Base-by-base conservation (phyloP, 2,797 vertebrate genomes). In the Parotocinclus haroldoi region DNA sequence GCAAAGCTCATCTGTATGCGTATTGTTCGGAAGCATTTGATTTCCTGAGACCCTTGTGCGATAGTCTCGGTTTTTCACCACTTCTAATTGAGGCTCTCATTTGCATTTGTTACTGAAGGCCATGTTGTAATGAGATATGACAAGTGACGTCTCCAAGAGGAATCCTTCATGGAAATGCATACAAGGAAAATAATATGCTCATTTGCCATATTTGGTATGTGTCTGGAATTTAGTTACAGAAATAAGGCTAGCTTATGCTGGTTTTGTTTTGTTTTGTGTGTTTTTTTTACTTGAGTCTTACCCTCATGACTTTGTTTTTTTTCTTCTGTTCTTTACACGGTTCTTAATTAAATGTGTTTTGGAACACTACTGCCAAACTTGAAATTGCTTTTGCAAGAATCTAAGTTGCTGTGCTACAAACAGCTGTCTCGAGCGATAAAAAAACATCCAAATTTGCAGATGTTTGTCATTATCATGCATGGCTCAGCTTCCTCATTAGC, bases 1-100 rank as follows among this genome's bases (percentile, higher is more conserved):
- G 18, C 42, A 18, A 27, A 51, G 42, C 69, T 71, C 70, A 73
- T 79, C 71, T 76, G 70, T 74, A 76, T 74, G 73, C 77, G 62
- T 50, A 71, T 62, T 77, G 76, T 78, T 74, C 67, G 13, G 73
- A 74, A 73, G 73, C 76, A 75, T 80, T 71, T 64, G 72, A 76
- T 79, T 68, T 77, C 61, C 66, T 76, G 70, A 74, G 74, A 73
- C 74, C 61, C 38, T 59, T 62, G 40, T 74, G 63, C 53, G 45
- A 56, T 27, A 60, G 44, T 50, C 49, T 55, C 66, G 58, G 37
- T 62, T 72, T 70, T 55, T 65, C 52, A 36, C 18, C 44, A 51
- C 7, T 38, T 62, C 63, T 77, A 79, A 79, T 75, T 71, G 61
- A 71, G 60, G 66, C 57, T 63, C 11, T 13, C 62, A 74, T 76